Percentiles rank a stretch among this genome's conserved stretches.
Evolutionary conservation across 2,888 invertebrate species (phyloP).

Genomic region (Baronia brevicornis): DNA sequence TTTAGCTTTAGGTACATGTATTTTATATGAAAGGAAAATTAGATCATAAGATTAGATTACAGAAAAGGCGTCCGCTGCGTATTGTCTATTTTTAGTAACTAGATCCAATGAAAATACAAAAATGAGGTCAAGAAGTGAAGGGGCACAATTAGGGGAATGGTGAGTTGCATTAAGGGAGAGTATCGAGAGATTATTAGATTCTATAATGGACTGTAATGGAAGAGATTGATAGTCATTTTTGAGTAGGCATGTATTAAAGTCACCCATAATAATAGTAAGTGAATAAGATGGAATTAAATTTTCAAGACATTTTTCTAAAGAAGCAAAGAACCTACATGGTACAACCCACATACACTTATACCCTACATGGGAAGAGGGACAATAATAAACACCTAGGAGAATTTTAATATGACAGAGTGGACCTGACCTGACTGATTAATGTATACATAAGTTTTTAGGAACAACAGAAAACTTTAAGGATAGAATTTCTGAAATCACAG

Average conservation of each 20-base stretch:
- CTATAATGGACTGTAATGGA: constrained; percentile 5
- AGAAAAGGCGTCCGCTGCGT: neutral
- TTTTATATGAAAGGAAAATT: neutral
- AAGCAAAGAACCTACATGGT: constrained; percentile 7
- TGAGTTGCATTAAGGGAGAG: constrained; percentile 1
- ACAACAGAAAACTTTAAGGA: too few species aligned
- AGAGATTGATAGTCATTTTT: constrained; percentile 7
- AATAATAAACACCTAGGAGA: constrained; percentile 4
- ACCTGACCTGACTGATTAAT: too few species aligned
- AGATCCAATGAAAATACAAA: neutral
- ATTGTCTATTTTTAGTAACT: neutral
- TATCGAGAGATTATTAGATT: constrained; percentile 7
- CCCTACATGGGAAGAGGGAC: constrained; percentile 6
- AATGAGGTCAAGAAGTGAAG: neutral
- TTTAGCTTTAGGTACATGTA: neutral
- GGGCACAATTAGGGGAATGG: too few species aligned
- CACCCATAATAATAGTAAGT: constrained; percentile 11
- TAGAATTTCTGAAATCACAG: too few species aligned
- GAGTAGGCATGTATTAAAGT: constrained; percentile 12
- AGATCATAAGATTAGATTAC: neutral
- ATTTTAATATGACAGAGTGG: constrained; percentile 1
- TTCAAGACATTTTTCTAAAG: constrained; percentile 5
- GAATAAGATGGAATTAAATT: constrained; percentile 1
- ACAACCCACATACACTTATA: too few species aligned
- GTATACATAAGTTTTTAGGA: too few species aligned